phyloP scores from a whole-genome alignment of 2,113 vertebrate species.

The Alexandromys fortis region DNA sequence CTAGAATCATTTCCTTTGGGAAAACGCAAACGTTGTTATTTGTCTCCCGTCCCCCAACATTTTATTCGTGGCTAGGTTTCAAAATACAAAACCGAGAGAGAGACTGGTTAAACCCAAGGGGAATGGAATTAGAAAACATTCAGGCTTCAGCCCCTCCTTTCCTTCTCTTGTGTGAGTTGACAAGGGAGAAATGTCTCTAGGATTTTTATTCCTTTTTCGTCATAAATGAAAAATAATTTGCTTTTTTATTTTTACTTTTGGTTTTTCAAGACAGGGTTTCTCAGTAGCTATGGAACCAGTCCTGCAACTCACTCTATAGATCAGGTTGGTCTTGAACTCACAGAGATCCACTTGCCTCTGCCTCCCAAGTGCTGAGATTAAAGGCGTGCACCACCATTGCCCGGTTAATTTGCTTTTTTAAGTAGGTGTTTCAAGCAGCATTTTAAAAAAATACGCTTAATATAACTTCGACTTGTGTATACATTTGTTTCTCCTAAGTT shows the following conservation, averaged over 20 bases:
- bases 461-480: background rate
- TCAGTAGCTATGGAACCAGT: no score
- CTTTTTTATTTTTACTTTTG: background rate
- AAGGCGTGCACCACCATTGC: no score
- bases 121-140: background rate
- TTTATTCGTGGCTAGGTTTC: background rate
- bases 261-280: no score
- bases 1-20: background rate
- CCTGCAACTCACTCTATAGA: no score
- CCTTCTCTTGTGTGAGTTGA: background rate
- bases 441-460: background rate
- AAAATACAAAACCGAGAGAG: background rate
- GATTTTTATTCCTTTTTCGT: background rate
- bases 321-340: no score
- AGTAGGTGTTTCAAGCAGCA: background rate
- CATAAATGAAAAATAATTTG: background rate
- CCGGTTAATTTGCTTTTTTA: no score
- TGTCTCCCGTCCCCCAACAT: background rate
- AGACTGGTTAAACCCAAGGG: background rate
- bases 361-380: no score
- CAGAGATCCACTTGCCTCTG: no score
- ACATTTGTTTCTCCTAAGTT: background rate
- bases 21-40: conserved; percentile 13
- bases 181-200: background rate
- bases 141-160: background rate